These are phyloP conservation scores for Myopa testacea DNA, from an alignment of 2,888 invertebrate species.

Conservation along the genomic window DNA sequence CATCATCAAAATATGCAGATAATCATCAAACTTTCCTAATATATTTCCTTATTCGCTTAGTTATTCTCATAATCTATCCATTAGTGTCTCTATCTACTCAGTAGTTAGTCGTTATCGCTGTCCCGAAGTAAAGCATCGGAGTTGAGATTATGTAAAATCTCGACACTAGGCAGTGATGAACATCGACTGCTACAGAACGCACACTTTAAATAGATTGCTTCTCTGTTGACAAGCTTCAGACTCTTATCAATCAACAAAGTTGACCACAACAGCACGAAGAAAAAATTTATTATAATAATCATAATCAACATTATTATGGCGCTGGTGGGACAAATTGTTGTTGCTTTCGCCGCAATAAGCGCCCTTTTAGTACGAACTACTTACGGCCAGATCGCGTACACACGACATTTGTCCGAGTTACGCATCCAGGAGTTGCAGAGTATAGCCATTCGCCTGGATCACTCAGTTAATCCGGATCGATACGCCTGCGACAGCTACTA, in stretches of 20 bases:
- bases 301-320: no score
- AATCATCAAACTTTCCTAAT: no score
- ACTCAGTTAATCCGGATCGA: conserved; percentile 59
- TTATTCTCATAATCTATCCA: no score
- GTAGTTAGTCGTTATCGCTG: no score
- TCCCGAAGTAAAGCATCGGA: no score
- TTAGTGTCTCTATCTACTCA: no score
- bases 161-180: not conserved
- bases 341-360: not conserved
- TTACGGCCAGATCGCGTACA: conserved; percentile 55
- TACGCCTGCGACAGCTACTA: conserved; percentile 62
- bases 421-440: conserved; percentile 58
- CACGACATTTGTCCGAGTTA: conserved; percentile 57
- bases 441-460: conserved; percentile 55
- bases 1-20: no score
- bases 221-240: not conserved
- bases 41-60: no score
- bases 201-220: not conserved
- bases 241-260: not conserved
- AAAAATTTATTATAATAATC: not conserved
- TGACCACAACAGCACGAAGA: not conserved
- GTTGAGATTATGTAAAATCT: not conserved
- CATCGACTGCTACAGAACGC: not conserved
- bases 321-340: not conserved
- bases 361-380: not conserved